phyloP scores from a whole-genome alignment of 2,113 vertebrate genomes.

The Aphyosemion australe region DNA sequence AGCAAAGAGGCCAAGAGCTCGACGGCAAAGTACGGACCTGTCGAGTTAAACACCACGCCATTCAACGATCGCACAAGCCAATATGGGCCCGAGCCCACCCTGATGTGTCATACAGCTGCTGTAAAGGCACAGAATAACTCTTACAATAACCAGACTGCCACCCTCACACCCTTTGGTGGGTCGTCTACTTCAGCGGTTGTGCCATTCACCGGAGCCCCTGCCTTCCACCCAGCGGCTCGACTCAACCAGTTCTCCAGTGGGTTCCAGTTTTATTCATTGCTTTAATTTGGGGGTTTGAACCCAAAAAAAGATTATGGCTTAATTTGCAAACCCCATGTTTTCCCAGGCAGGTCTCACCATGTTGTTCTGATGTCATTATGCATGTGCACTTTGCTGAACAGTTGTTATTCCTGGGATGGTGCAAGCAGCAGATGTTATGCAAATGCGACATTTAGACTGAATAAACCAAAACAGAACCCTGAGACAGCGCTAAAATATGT shows the following conservation, averaged over 20 bases:
- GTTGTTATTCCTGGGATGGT: constrained; percentile 32
- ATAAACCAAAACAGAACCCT: constrained; percentile 47
- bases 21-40: constrained; percentile 88
- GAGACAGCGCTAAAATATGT: constrained; percentile 44
- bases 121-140: constrained; percentile 73
- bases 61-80: constrained; percentile 81
- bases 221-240: constrained; percentile 73
- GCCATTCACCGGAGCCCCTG: constrained; percentile 83
- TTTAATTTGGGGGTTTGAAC: too few relatives aligned
- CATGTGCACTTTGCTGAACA: constrained; percentile 23
- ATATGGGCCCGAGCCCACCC: constrained; percentile 89
- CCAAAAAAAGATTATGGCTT: too few relatives aligned
- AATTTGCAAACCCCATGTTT: not conserved
- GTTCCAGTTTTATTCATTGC: not conserved
- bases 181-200: constrained; percentile 67
- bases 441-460: constrained; percentile 57
- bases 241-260: constrained; percentile 75
- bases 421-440: constrained; percentile 65
- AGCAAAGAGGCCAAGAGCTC: constrained; percentile 97
- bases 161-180: constrained; percentile 86
- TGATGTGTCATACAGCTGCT: constrained; percentile 80
- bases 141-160: constrained; percentile 68
- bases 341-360: not conserved
- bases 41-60: constrained; percentile 80
- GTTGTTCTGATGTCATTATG: constrained; percentile 1